Evolutionary conservation across 2,888 invertebrate species (phyloP).

Genomic region (Allacma fusca): DNA sequence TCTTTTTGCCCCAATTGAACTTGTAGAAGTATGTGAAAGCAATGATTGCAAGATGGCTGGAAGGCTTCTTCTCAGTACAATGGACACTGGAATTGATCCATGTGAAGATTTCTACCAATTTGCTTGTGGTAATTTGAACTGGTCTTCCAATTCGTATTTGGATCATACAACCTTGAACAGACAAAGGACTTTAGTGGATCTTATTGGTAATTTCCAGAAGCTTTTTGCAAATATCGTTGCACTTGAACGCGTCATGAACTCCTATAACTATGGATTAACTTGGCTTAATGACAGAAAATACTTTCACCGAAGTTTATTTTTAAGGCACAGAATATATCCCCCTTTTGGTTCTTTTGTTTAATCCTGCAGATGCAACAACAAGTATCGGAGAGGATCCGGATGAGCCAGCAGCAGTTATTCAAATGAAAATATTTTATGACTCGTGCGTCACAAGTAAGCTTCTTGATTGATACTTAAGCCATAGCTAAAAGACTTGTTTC

Average conservation of each 20-base stretch:
- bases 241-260: no score
- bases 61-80: constrained; percentile 18
- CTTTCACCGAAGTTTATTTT: background rate
- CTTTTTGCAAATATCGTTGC: background rate
- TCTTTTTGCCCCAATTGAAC: no score
- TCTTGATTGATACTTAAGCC: no score
- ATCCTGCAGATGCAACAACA: constrained; percentile 54
- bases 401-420: constrained; percentile 46
- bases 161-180: constrained; percentile 56
- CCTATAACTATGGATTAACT: background rate
- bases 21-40: constrained; percentile 21
- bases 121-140: constrained; percentile 33
- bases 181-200: constrained; percentile 52
- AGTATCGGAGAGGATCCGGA: constrained; percentile 50
- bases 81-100: constrained; percentile 28
- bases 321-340: background rate
- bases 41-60: constrained; percentile 2
- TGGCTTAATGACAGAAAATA: background rate
- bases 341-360: no score
- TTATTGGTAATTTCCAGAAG: constrained; percentile 45
- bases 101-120: constrained; percentile 37
- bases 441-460: constrained; percentile 53
- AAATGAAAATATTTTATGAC: constrained; percentile 57
- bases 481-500: no score
- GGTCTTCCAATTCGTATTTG: constrained; percentile 26